A percentile compares a stretch with the other conserved stretches of the same genome.
Evolutionary conservation across 2,797 vertebrate species (phyloP).

Genomic region (Coregonus sp.): DNA sequence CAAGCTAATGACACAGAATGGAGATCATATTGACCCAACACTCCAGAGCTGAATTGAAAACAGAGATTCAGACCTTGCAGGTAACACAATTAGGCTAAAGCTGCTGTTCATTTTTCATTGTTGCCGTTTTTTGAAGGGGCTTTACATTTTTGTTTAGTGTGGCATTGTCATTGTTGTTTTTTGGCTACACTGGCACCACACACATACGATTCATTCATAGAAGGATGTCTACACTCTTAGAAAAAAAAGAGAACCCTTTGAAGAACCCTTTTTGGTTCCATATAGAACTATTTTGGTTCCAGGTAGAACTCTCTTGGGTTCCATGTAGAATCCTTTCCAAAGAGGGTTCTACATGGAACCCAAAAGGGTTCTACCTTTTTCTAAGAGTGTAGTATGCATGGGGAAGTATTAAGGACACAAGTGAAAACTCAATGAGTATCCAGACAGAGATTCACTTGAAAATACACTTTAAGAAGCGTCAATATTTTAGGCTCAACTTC

Average conservation of each 20-base stretch:
- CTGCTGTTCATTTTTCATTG: constrained; percentile 57
- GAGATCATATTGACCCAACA: constrained; percentile 69
- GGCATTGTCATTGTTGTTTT: background rate
- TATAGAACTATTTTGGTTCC: no score
- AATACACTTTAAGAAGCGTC: background rate
- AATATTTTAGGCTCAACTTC: background rate
- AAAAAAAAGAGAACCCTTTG: no score
- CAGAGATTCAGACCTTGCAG: constrained; percentile 40
- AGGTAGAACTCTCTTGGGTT: no score
- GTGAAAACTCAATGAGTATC: background rate
- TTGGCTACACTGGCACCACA: background rate
- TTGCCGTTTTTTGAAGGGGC: constrained; percentile 39
- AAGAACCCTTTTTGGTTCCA: no score
- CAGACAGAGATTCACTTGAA: background rate
- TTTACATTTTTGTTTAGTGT: constrained; percentile 27
- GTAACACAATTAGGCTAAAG: constrained; percentile 51
- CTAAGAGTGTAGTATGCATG: background rate
- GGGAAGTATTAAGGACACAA: background rate
- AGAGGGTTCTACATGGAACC: no score
- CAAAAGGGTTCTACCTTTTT: background rate
- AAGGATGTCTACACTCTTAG: no score
- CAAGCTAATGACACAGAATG: constrained; percentile 66
- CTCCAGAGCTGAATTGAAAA: constrained; percentile 63
- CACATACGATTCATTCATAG: background rate
- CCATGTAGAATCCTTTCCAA: no score